These are phyloP conservation scores for Ceriagrion tenellum DNA, from an alignment of 2,888 invertebrate genomes.

Conservation along the genomic window DNA sequence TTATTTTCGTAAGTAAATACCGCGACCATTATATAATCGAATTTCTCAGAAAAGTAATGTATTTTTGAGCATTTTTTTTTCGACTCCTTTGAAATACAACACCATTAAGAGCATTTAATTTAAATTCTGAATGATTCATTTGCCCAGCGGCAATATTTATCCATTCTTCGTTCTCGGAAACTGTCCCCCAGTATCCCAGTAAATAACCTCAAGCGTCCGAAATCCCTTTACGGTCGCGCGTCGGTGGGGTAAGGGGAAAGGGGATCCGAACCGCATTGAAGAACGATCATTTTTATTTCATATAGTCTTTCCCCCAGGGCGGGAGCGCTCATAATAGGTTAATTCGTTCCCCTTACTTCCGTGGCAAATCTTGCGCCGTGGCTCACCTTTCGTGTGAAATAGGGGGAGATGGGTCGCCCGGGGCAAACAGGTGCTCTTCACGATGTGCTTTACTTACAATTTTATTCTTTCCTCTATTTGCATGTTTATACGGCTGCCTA, in stretches of 20 bases:
- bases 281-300: slow-evolving; percentile 27
- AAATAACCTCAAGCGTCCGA: neutral
- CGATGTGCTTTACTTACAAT: neutral
- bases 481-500: no score
- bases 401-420: no score
- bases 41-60: no score
- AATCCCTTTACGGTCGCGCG: neutral
- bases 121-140: neutral
- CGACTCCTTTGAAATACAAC: no score
- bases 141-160: neutral
- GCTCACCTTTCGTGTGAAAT: no score
- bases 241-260: neutral
- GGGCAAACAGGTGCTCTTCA: neutral
- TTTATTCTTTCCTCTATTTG: neutral
- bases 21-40: no score
- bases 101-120: no score
- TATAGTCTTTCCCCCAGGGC: neutral
- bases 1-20: no score
- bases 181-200: neutral
- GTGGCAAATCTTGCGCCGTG: no score
- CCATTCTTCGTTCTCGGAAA: neutral
- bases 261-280: neutral
- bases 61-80: no score
- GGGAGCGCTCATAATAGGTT: neutral
- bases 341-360: neutral